phyloP scores from a whole-genome alignment of 2,797 vertebrate species.

The Mustela erminea region DNA sequence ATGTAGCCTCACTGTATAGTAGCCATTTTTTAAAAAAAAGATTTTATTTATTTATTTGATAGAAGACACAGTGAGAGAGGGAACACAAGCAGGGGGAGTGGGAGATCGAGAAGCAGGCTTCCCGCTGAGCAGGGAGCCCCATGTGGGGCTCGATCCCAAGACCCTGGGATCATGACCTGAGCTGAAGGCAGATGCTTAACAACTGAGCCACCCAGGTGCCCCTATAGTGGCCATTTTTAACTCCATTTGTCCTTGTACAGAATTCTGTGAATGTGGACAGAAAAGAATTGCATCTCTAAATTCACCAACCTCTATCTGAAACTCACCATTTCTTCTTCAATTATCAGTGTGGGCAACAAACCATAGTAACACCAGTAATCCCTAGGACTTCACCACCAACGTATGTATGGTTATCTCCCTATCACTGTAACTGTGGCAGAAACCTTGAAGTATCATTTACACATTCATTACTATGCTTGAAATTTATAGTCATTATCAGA shows the following conservation, averaged over 20 bases:
- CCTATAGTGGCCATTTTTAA: neutral
- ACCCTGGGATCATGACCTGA: too few relatives aligned
- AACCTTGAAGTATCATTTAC: constrained; percentile 26
- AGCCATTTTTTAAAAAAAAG: neutral
- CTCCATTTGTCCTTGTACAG: neutral
- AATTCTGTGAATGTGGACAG: neutral
- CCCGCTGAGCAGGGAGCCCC: too few relatives aligned
- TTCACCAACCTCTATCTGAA: constrained; percentile 28
- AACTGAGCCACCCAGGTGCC: too few relatives aligned
- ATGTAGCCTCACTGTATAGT: neutral
- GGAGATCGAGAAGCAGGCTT: too few relatives aligned
- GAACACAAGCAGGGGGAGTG: too few relatives aligned
- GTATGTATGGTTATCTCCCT: neutral
- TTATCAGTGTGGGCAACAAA: constrained; percentile 48
- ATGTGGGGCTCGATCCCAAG: too few relatives aligned
- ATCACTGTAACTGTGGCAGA: neutral
- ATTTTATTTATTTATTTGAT: too few relatives aligned
- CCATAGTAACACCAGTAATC: neutral
- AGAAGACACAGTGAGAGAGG: too few relatives aligned
- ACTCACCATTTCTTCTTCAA: constrained; percentile 54
- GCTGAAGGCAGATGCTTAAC: too few relatives aligned
- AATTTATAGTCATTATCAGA: constrained; percentile 39
- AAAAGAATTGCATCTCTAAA: constrained; percentile 10
- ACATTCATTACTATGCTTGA: constrained; percentile 1
- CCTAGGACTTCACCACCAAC: neutral